Base-by-base conservation (phyloP, 2,797 vertebrate genomes). In the Hyperoplus lanceolatus region DNA sequence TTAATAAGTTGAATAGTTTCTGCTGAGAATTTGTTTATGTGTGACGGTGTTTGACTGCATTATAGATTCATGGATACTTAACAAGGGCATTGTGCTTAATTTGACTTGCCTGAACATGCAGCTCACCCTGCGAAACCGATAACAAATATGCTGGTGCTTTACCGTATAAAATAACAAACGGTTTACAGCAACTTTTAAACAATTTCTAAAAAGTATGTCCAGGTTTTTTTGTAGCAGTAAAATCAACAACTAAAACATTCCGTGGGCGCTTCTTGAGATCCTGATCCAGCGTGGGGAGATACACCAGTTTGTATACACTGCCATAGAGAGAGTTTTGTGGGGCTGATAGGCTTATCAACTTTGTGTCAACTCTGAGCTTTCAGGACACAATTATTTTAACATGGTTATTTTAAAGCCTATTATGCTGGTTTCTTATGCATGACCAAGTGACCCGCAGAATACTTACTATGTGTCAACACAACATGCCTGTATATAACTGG, bases 71-170 rank as follows among this genome's bases (percentile, higher is more conserved):
- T 1, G 6, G 14, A 68, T 68, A 60, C 45, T 79, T 56, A 48
- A 71, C 64, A 54, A n/a, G 38, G 56, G 53, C 55, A 62, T 39
- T 64, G 57, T 46, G 59, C 45, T 73, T 73, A 62, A 75, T 71
- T 61, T 11, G 68, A 80, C 68, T 75, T 36, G 51, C 42, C 18
- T 66, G 29, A 80, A 53, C 38, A 2, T 0, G 8, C 29, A 61
- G 50, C 61, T 58, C 56, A 39, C 36, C 29, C 48, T 70, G 74
- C 70, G 77, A 76, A 61, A 62, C 41, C 65, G 61, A 80, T 78
- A 51, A 46, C 58, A 74, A 62, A 81, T n/a, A 57, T 14, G 42
- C 80, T 77, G 69, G 62, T 83, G 77, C 29, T 60, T 72, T 63
- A 62, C 65, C 38, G n/a, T 45, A 21, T 63, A 54, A 56, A 75